Evolutionary conservation across 2,113 vertebrate genomes (phyloP).

Genomic region (Gila orcuttii): DNA sequence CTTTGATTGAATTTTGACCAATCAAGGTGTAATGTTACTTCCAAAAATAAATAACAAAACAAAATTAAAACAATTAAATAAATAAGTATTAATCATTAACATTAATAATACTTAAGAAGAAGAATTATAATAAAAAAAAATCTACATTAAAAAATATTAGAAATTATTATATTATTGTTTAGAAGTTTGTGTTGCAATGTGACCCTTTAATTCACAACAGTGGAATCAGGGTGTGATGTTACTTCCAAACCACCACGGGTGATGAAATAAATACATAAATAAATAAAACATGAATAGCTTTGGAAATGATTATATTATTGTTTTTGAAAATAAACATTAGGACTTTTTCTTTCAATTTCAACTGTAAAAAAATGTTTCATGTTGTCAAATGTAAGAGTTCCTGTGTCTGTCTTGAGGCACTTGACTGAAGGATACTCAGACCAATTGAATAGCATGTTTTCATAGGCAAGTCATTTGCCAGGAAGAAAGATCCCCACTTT

Average conservation of each 20-base stretch:
- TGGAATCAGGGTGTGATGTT: not conserved
- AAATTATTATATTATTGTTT: too few species aligned
- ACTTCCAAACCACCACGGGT: too few species aligned
- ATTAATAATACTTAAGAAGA: too few species aligned
- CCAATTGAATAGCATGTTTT: slow-evolving; percentile 16
- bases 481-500: slow-evolving; percentile 29
- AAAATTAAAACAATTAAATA: too few species aligned
- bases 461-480: slow-evolving; percentile 32
- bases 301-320: too few species aligned
- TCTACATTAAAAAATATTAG: too few species aligned
- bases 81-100: too few species aligned
- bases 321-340: not conserved
- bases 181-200: not conserved
- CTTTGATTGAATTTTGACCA: too few species aligned
- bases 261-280: not conserved
- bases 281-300: not conserved
- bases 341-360: not conserved
- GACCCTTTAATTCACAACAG: not conserved
- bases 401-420: slow-evolving; percentile 14
- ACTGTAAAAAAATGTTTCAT: too few species aligned
- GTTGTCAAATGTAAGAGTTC: not conserved
- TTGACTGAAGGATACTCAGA: slow-evolving; percentile 29
- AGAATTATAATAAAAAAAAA: too few species aligned
- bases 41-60: too few species aligned
- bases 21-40: too few species aligned